Percentiles rank a stretch among this genome's conserved stretches.
phyloP scores from a whole-genome alignment of 2,113 vertebrate genomes.

The Narcine bancroftii region DNA sequence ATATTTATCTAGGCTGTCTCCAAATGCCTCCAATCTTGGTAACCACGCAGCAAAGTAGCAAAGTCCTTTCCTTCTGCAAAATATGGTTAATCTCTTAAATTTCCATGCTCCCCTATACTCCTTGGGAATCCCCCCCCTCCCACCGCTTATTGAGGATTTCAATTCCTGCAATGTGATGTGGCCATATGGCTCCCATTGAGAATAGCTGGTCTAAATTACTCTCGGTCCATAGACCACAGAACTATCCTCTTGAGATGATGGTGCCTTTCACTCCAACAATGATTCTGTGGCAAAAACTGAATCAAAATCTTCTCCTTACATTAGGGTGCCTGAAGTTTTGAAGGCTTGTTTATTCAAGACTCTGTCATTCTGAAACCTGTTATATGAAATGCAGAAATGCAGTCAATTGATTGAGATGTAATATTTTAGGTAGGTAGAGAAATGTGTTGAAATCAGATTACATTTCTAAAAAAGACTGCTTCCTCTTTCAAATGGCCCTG shows the following conservation, averaged over 20 bases:
- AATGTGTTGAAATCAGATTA: neutral
- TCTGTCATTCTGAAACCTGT: too few species aligned
- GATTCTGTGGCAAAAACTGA: neutral
- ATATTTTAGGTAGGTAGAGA: neutral
- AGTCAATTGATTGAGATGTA: neutral
- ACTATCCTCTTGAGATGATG: neutral
- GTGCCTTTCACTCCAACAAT: neutral
- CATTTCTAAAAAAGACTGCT: neutral
- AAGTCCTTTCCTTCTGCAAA: too few species aligned
- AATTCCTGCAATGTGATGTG: too few species aligned
- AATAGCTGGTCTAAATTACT: too few species aligned
- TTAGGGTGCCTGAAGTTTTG: neutral
- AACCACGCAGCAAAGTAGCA: too few species aligned
- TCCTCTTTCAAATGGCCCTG: neutral
- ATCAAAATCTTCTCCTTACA: neutral
- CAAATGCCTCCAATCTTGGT: too few species aligned
- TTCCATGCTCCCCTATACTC: too few species aligned
- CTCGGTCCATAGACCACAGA: neutral
- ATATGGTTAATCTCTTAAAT: too few species aligned
- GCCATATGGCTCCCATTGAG: too few species aligned
- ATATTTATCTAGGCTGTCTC: too few species aligned
- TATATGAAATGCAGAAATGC: neutral
- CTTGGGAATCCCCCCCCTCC: too few species aligned
- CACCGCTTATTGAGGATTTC: too few species aligned
- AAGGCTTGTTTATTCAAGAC: neutral